A percentile compares a stretch with the other conserved stretches of the same genome.
Conservation (phyloP, 2,113 vertebrate species). For the Oryzias woworae region DNA sequence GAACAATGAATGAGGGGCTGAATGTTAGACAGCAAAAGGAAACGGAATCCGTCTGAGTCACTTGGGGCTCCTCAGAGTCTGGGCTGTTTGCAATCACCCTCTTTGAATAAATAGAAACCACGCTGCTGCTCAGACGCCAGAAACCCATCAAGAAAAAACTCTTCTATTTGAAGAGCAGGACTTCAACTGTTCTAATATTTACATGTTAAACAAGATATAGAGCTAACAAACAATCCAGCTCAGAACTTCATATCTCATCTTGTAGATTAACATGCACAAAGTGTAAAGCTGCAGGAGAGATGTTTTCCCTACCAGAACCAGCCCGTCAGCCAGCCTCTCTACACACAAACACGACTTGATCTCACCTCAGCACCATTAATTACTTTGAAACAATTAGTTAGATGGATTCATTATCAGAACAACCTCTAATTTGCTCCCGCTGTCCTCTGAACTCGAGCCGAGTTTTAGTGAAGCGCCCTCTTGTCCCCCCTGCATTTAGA, state of each 20-base stretch:
- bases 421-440: constrained; percentile 35
- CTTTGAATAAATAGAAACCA: too few relatives aligned
- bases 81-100: too few relatives aligned
- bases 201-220: neutral
- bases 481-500: constrained; percentile 29
- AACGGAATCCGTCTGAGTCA: too few relatives aligned
- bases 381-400: constrained; percentile 51
- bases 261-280: neutral
- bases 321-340: constrained; percentile 1
- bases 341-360: constrained; percentile 16
- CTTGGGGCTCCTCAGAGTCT: too few relatives aligned
- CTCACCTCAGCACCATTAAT: constrained; percentile 47
- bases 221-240: neutral
- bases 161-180: too few relatives aligned
- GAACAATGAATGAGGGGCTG: too few relatives aligned
- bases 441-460: constrained; percentile 1
- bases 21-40: too few relatives aligned
- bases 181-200: neutral
- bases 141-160: too few relatives aligned
- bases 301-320: constrained; percentile 5
- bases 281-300: neutral
- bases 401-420: constrained; percentile 54
- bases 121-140: too few relatives aligned
- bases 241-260: constrained; percentile 2
- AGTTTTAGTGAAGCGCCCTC: constrained; percentile 1